Evolutionary conservation across 2,888 invertebrate species (phyloP), one percentile per base, ranked within the genome.

Genomic region (Cephalotes varians): DNA sequence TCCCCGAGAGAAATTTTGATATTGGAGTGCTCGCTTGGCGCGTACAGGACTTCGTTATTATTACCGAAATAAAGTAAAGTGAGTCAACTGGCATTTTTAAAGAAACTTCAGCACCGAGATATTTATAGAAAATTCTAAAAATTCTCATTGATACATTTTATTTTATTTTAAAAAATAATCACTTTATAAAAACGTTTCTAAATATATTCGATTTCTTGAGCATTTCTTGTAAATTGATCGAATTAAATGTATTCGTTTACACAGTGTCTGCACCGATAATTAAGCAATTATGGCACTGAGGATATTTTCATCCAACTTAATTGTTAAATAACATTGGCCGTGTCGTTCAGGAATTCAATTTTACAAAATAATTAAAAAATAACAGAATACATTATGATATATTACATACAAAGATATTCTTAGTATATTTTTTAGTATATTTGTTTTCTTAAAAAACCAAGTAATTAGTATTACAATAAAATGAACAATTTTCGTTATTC

Each of bases 331-430:
- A 51, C 6, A 54, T 54, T 71, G 25, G 9, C 6, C 9, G 10
- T 21, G 6, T 25, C 9, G 21, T 71, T 44, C 21, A 25, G 21
- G 37, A 71, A 37, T 54, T 18, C 25, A 10, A 18, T n/a, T 72
- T 40, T n/a, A 28, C 18, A 28, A 67, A n/a, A 40, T 56, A 40
- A 56, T 58, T 69, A 31, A 28, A 56, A 77, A 67, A 31, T 56
- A 40, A 56, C 10, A 12, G 28, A 47, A 28, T 2, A 44, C 3
- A 37, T 21, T 21, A 6, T 6, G 10, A 71, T 54, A 37, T 51
- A 79, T 15, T 54, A 54, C 9, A 34, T 47, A 34, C 10, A 54
- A 54, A 21, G 1, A 65, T 28, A 40, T 40, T 28, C n/a, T 51
- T 56, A 54, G 15, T 0, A 65, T 28, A 40, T 40, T 28, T 28